Evolutionary conservation across 2,888 invertebrate species (phyloP).

Genomic region (Tipula helvola): DNA sequence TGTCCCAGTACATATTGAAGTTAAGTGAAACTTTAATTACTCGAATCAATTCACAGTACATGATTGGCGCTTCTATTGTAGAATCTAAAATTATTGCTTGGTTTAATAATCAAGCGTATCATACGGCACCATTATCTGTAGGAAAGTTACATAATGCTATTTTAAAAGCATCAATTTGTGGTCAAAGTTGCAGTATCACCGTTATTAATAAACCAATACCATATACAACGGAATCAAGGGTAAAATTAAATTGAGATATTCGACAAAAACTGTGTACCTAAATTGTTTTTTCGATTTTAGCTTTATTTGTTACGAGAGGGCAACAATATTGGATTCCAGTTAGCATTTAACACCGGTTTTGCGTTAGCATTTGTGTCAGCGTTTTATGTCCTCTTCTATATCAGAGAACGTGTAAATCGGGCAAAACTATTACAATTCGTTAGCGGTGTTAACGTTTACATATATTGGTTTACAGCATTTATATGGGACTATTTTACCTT

Average conservation of each 20-base stretch:
- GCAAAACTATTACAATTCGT: constrained; percentile 60
- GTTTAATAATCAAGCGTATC: constrained; percentile 71
- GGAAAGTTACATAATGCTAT: constrained; percentile 50
- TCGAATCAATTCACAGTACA: constrained; percentile 38
- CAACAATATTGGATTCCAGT: constrained; percentile 40
- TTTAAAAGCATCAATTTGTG: constrained; percentile 28
- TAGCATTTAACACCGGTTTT: constrained; percentile 53
- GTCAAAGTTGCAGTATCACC: constrained; percentile 20
- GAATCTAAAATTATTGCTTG: constrained; percentile 43
- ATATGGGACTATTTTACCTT: constrained; percentile 44
- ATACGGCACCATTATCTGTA: constrained; percentile 55
- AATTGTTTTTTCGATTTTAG: background rate
- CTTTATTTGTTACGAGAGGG: constrained; percentile 19
- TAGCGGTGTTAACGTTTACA: constrained; percentile 51
- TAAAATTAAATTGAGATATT: constrained; percentile 21
- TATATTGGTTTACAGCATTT: constrained; percentile 57
- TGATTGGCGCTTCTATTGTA: constrained; percentile 43
- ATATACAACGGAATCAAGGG: constrained; percentile 42
- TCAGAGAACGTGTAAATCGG: constrained; percentile 53
- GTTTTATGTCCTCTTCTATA: constrained; percentile 45
- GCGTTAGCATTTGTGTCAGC: constrained; percentile 54
- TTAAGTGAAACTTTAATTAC: background rate
- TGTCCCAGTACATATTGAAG: background rate
- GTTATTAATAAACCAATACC: constrained; percentile 59
- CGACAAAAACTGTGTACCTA: background rate